Conservation (phyloP, 2,113 vertebrate genomes). For the Lucifuga dentata region DNA sequence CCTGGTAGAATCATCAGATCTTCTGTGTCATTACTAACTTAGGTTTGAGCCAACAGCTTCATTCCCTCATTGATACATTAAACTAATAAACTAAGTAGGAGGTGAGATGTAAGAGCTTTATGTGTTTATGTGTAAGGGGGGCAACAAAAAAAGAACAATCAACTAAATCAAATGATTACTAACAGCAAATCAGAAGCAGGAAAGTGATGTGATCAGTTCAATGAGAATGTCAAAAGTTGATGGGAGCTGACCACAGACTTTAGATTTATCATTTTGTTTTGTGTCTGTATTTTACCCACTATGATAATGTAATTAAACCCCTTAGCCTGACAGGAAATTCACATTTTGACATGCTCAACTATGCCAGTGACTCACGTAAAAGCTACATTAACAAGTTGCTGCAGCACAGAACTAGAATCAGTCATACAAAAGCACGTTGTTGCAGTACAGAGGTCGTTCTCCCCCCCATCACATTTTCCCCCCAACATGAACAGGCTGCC, state of each 20-base stretch:
- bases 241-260: background rate
- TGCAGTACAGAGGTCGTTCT: conserved; percentile 29
- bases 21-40: background rate
- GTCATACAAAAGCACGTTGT: conserved; percentile 47
- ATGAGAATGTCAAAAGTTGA: background rate
- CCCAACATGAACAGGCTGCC: conserved; percentile 11
- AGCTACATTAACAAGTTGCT: conserved; percentile 34
- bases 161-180: too few relatives aligned
- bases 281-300: background rate
- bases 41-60: background rate
- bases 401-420: conserved; percentile 29
- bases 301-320: background rate
- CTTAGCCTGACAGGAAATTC: conserved; percentile 14
- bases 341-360: conserved; percentile 28
- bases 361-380: conserved; percentile 47
- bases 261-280: background rate
- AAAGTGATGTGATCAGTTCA: background rate
- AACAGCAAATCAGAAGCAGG: too few relatives aligned
- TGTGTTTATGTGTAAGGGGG: too few relatives aligned
- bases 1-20: conserved; percentile 48
- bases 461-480: conserved; percentile 48
- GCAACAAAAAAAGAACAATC: too few relatives aligned
- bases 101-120: too few relatives aligned
- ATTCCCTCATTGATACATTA: background rate
- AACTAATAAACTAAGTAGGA: background rate